Base-by-base conservation (phyloP, 2,113 vertebrate genomes). In the Acrocephalus arundinaceus region DNA sequence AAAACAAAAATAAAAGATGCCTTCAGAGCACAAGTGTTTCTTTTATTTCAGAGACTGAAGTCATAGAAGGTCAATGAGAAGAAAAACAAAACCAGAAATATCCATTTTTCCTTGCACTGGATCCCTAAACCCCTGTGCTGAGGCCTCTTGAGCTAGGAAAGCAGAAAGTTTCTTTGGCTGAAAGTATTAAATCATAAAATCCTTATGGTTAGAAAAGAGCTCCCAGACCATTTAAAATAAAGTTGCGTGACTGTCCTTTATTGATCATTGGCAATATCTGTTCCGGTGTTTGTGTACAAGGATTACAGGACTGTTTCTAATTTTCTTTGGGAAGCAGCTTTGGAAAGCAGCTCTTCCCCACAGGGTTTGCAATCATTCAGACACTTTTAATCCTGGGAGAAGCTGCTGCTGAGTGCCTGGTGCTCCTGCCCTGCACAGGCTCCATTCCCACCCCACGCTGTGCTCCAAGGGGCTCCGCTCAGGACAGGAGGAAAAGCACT, bases 201-300 rank as follows among this genome's bases (percentile, higher is more conserved):
- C 31, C 27, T 31, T 23, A 49, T 8, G 15, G 22, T 1, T 71
- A 45, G 65, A 37, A 49, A 71, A 63, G 12, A 43, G 25, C 14
- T 62, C 41, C 48, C 27, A 55, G 48, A 49, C 9, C 15, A 43
- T 37, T 55, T 71, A 4, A 57, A 63, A 43, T 16, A 41, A n/a
- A 66, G 18, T 45, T 55, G 45, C 0, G 1, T 17, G 55, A 17
- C 7, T 1, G 0, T 13, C 46, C 33, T 76, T 85, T 39, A 70
- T 13, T 51, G 74, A 39, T 45, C 41, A 51, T 7, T 28, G 25
- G 18, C 48, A 70, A 39, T 35, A 54, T n/a, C 18, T 73, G 33
- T 46, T 28, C 41, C 45, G 35, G 2, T 0, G 15, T 6, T 37
- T 6, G 3, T 2, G 0, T 3, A 4, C 10, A 4, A 28, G 54